Evolutionary conservation across 1,140 invertebrate genomes (phyloP), one percentile per base, ranked within the genome.

Genomic region (Listronotus bonariensis): DNA sequence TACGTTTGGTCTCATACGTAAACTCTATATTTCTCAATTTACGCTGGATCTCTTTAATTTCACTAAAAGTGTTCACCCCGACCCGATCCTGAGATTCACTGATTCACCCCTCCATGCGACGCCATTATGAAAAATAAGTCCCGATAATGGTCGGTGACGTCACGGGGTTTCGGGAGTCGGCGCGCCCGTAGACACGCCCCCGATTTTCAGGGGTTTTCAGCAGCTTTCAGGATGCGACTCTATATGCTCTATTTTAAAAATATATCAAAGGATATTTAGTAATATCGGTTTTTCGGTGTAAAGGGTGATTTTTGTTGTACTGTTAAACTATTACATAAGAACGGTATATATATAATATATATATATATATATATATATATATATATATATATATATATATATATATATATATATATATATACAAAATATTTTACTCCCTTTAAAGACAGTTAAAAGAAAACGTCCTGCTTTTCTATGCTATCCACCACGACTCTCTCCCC

Each of bases 101-200:
- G 73, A 63, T 46, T 58, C 46, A 26, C 59, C 60, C 63, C 60
- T 45, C 53, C 26, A 51, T 52, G 60, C 66, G 72, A 68, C 74
- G 72, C 74, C 72, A 75, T 75, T 71, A 75, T 70, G 70, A 67
- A 72, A 72, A 69, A 63, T 53, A 72, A 73, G 74, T 72, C 74
- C 73, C 72, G 72, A 68, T 64, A 60, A 46, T 12, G 68, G 65
- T 65, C 26, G 40, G 68, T 71, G 76, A 71, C 75, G 74, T 70
- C 75, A 74, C 71, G 67, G 20, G 43, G 40, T 56, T 41, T 31
- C 48, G 17, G 69, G 73, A 74, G 53, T 49, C 52, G 52, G 53
- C 61, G 61, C 49, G 26, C 12, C 9, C 15, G 11, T 2, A 18
- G 59, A 34, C 51, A 42, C 59, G 48, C 59, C 59, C 34, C 57